Conservation (phyloP, 1,140 invertebrate genomes). For the Drosophila bocki region DNA sequence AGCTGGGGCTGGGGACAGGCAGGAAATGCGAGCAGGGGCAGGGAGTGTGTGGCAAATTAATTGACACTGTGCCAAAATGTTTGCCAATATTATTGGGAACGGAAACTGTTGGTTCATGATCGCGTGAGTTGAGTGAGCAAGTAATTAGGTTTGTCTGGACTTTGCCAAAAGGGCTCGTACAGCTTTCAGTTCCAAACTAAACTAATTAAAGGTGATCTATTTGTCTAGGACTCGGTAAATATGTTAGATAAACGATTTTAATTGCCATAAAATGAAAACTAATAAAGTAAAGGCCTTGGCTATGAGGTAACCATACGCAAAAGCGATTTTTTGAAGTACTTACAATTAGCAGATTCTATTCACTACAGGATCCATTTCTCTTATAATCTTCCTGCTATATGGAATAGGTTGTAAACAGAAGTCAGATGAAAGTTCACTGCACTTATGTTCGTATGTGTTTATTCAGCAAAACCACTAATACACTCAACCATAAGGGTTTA, state of each 20-base stretch:
- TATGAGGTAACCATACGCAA: not conserved
- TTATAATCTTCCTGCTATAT: not conserved
- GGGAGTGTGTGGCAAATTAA: conserved; percentile 62
- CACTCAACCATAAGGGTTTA: not conserved
- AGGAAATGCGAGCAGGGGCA: conserved; percentile 22
- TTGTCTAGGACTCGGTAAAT: conserved; percentile 16
- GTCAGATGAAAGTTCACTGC: not conserved
- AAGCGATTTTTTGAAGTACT: not conserved
- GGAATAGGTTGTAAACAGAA: not conserved
- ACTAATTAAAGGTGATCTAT: conserved; percentile 42
- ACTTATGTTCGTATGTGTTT: not conserved
- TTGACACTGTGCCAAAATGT: conserved; percentile 72
- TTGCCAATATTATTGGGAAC: conserved; percentile 69
- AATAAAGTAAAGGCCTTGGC: not conserved
- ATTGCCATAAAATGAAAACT: not conserved
- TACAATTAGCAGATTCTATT: not conserved
- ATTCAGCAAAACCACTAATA: conserved; percentile 4
- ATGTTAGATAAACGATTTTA: not conserved
- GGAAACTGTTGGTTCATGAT: conserved; percentile 60
- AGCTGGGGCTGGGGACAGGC: conserved; percentile 5
- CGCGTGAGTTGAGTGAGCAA: conserved; percentile 36
- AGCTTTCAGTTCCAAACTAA: conserved; percentile 23
- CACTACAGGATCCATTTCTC: no score
- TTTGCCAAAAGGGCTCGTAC: conserved; percentile 3
- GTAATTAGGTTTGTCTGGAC: conserved; percentile 12